phyloP scores from a whole-genome alignment of 2,888 invertebrate genomes.

The Capitulum mitella region DNA sequence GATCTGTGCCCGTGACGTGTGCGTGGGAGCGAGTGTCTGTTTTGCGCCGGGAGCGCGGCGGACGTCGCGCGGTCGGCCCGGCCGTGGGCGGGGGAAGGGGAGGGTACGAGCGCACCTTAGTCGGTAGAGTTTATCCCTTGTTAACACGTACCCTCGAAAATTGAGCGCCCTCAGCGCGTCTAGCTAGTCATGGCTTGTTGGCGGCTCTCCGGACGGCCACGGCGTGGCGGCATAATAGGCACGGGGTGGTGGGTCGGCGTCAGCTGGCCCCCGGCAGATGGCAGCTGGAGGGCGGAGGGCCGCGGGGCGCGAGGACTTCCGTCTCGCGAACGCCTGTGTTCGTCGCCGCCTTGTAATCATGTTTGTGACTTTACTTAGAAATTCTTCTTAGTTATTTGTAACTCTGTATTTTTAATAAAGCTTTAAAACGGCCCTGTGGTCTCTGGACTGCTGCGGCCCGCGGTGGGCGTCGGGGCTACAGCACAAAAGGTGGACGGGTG shows the following conservation, averaged over 20 bases:
- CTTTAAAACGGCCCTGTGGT: constrained; percentile 19
- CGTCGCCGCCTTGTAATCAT: neutral
- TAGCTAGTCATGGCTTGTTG: constrained; percentile 15
- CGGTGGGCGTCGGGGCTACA: too few species aligned
- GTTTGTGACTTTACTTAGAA: constrained; percentile 14
- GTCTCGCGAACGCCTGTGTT: neutral
- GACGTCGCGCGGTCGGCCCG: too few species aligned
- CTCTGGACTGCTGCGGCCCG: too few species aligned
- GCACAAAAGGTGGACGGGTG: too few species aligned
- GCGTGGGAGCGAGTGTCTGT: too few species aligned
- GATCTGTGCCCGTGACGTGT: too few species aligned
- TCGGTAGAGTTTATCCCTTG: neutral
- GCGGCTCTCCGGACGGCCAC: too few species aligned
- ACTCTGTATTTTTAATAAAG: constrained; percentile 21
- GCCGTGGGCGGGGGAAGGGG: too few species aligned
- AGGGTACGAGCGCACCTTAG: neutral
- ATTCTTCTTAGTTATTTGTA: constrained; percentile 22
- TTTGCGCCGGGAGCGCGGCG: too few species aligned
- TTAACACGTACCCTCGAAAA: constrained; percentile 7
- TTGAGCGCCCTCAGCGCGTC: neutral
- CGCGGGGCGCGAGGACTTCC: neutral
- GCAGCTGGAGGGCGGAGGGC: neutral
- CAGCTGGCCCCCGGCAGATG: neutral
- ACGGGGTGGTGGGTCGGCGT: neutral
- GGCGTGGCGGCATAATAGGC: neutral